These are phyloP conservation scores for Passer montanus DNA, from an alignment of 2,113 vertebrate genomes.

Conservation along the genomic window DNA sequence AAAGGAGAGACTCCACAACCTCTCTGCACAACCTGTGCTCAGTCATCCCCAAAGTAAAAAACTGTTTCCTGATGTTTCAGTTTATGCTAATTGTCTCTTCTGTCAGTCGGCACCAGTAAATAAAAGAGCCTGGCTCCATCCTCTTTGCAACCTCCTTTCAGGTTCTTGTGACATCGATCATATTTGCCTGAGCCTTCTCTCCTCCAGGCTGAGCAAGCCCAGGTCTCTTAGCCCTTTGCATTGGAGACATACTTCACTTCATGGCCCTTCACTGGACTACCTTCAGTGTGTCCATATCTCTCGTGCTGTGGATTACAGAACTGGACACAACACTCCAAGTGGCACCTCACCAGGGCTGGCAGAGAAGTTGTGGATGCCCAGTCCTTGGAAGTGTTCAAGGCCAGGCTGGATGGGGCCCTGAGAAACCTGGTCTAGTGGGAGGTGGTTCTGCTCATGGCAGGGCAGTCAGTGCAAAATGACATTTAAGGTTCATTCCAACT, in stretches of 20 bases:
- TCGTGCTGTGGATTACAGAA: not conserved
- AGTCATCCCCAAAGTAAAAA: not conserved
- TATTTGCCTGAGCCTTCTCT: not conserved
- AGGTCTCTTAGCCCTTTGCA: not conserved
- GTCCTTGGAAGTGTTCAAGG: not conserved
- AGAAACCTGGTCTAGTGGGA: not conserved
- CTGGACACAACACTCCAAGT: not conserved
- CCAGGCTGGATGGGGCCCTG: not conserved
- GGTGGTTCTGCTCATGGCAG: not conserved
- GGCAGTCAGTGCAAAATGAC: too few relatives aligned
- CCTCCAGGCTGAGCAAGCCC: not conserved
- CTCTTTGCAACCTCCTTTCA: not conserved
- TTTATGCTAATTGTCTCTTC: not conserved
- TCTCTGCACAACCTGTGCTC: not conserved
- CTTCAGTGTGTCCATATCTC: not conserved
- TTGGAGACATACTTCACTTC: not conserved
- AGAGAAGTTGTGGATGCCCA: not conserved
- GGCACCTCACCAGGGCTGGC: not conserved
- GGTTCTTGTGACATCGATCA: not conserved
- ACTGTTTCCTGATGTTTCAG: not conserved
- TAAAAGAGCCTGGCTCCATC: not conserved
- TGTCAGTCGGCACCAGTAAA: not conserved
- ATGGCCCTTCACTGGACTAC: not conserved
- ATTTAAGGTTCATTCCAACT: not conserved
- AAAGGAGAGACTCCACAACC: not conserved